Evolutionary conservation across 2,888 invertebrate genomes (phyloP), one percentile per base, ranked within the genome.

Genomic region (Tachina fera): DNA sequence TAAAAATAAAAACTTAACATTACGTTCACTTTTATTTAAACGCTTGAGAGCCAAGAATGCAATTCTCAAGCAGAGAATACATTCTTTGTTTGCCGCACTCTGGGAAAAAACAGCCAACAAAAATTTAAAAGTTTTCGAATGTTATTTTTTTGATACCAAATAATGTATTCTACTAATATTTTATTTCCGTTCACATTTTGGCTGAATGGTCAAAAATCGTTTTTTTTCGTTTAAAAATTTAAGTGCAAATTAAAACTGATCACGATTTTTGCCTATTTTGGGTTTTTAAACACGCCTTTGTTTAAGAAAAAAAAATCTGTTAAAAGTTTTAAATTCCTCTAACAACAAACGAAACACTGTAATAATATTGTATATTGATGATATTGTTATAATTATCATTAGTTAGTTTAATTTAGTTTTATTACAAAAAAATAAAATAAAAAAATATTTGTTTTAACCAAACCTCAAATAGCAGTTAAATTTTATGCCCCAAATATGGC

Each of bases 401-500:
- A 31, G 31, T 31, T 5, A 58, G 19, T 49, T 63, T 61, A n/a
- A 45, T 72, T 70, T 68, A 56, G 56, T 72, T 79, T 72, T 31
- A 31, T 49, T 71, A 65, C 11, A 39, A n/a, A 41, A 63, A 49
- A 51, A 63, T 4, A 31, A 31, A 31, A 31, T 31, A 41, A 63
- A 41, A 51, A 31, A 43, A 13, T 16, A 41, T 68, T 45, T 63
- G 39, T 63, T 10, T 11, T 43, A 65, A 65, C 43, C 51, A 68
- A 75, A 81, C 31, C 22, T 72, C 47, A 72, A 67, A 63, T 67
- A 77, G 3, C 67, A 53, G 60, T 61, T 60, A 51, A 83, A 67
- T 80, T 80, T 71, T 76, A 83, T 86, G 79, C 82, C 39, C 86
- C 86, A 86, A 86, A 86, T 86, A 86, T 83, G 79, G 79, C 47